Evolutionary conservation across 2,113 vertebrate species (phyloP).

Genomic region (Perca fluviatilis): DNA sequence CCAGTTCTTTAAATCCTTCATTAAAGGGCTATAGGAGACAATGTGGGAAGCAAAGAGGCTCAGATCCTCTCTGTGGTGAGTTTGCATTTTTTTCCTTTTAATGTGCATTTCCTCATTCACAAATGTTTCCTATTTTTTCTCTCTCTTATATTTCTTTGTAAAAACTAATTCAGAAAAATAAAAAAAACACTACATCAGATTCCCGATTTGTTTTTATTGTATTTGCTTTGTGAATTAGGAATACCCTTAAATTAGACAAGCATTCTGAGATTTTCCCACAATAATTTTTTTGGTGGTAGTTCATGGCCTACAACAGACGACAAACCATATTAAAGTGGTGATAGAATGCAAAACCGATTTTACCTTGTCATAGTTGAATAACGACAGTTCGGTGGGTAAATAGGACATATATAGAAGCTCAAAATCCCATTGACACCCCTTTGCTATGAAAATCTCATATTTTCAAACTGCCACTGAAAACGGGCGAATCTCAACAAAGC

Average conservation of each 20-base stretch:
- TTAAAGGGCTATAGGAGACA: neutral
- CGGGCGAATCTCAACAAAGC: too few relatives aligned
- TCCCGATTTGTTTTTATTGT: neutral
- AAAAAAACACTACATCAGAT: neutral
- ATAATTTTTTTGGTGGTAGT: neutral
- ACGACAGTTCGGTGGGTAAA: too few relatives aligned
- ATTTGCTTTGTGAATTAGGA: neutral
- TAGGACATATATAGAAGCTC: too few relatives aligned
- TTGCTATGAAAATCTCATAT: too few relatives aligned
- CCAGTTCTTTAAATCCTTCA: neutral
- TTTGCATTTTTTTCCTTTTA: neutral
- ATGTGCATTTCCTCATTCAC: neutral
- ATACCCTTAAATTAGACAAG: neutral
- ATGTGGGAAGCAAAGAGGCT: constrained; percentile 22
- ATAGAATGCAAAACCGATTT: too few relatives aligned
- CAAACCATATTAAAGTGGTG: neutral
- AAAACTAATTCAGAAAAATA: neutral
- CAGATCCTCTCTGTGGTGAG: neutral
- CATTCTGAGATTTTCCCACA: neutral
- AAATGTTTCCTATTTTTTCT: neutral
- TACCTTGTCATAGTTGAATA: too few relatives aligned
- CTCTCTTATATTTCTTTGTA: neutral
- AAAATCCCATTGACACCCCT: too few relatives aligned
- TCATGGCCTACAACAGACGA: neutral
- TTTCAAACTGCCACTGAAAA: too few relatives aligned